Conservation (phyloP, 2,797 vertebrate genomes). For the Spatula clypeata region DNA sequence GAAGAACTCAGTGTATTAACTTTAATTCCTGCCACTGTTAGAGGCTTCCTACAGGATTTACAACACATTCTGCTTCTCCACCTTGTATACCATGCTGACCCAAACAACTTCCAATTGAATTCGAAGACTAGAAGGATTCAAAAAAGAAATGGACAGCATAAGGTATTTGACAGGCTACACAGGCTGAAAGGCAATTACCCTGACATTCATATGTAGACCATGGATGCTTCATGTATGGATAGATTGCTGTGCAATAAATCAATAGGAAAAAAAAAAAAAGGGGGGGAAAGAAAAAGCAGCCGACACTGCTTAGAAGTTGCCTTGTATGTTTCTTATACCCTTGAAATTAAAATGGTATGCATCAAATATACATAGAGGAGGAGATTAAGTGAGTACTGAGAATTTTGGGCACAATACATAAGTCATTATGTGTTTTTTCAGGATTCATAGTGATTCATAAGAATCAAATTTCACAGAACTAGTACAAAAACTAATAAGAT, state of each 20-base stretch:
- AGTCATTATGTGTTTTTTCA: not conserved
- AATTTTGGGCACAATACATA: not conserved
- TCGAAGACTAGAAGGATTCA: not conserved
- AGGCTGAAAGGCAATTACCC: not conserved
- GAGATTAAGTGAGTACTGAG: not conserved
- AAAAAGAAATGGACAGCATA: not conserved
- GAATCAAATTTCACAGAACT: constrained; percentile 16
- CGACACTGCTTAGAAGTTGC: not conserved
- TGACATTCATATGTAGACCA: not conserved
- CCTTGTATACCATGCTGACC: rapidly evolving
- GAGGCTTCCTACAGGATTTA: not conserved
- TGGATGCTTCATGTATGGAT: not conserved
- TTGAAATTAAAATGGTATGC: not conserved
- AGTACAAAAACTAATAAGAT: not conserved
- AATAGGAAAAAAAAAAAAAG: not conserved
- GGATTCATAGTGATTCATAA: not conserved
- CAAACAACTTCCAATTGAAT: not conserved
- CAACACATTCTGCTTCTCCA: not conserved
- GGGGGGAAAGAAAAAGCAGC: too few relatives aligned
- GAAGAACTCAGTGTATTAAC: not conserved
- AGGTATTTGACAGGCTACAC: not conserved
- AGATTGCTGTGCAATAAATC: not conserved
- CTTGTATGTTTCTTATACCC: not conserved
- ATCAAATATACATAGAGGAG: rapidly evolving
- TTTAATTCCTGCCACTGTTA: not conserved